Percentiles rank a stretch among this genome's conserved stretches.
phyloP scores from a whole-genome alignment of 2,888 invertebrate genomes.

The Chouioia cunea region DNA sequence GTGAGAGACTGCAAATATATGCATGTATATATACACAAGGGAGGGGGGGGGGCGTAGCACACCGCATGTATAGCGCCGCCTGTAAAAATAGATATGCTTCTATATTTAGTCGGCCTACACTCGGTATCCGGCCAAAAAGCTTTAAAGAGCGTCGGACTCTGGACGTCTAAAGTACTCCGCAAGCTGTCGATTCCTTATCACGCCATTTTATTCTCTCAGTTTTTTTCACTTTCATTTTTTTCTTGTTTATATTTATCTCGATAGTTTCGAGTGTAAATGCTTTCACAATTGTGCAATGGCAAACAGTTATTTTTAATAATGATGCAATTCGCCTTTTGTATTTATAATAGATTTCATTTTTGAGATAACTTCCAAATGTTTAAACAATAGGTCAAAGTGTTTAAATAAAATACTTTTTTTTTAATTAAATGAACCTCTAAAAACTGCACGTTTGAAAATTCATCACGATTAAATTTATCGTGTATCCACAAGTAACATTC shows the following conservation, averaged over 20 bases:
- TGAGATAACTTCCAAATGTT: no score
- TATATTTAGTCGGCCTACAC: conserved; percentile 67
- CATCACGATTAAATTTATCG: no score
- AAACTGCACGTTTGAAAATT: no score
- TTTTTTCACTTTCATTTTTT: not conserved
- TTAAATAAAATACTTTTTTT: no score
- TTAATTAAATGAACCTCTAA: no score
- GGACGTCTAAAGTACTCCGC: conserved; percentile 37
- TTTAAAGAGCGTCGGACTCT: conserved; percentile 58
- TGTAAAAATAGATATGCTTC: conserved; percentile 63
- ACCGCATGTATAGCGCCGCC: conserved; percentile 55
- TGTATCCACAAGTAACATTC: no score
- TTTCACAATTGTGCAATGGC: no score
- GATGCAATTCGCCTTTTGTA: no score
- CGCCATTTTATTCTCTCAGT: not conserved
- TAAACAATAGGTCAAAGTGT: no score
- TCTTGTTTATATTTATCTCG: conserved; percentile 5
- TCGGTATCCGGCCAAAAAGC: conserved; percentile 65
- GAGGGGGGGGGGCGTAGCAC: conserved; percentile 22
- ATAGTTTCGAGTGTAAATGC: no score
- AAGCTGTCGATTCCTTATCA: conserved; percentile 52
- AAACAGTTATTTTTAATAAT: no score
- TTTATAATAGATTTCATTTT: no score
- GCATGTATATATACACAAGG: conserved; percentile 21
- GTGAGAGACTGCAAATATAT: conserved; percentile 43